Evolutionary conservation across 1,140 invertebrate genomes (phyloP).

Genomic region (Agrypnia vestita): DNA sequence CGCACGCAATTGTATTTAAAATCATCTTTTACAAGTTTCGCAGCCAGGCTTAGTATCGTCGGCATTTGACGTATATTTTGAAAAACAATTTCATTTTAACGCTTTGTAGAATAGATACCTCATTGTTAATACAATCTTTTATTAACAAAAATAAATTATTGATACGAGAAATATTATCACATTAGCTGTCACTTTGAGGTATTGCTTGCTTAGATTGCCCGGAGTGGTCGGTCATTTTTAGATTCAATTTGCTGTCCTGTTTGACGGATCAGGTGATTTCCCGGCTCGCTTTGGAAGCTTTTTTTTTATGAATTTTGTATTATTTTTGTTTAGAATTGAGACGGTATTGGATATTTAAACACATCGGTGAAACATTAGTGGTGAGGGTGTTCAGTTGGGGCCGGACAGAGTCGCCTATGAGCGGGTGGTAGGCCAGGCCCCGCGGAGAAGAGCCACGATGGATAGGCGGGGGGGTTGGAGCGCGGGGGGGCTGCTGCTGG

Average conservation of each 20-base stretch:
- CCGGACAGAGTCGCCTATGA: slow-evolving; percentile 23
- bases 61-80: not conserved
- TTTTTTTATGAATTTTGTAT: not conserved
- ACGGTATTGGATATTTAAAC: not conserved
- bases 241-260: too few species aligned
- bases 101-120: too few species aligned
- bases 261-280: too few species aligned
- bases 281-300: too few species aligned
- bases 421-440: not conserved
- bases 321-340: not conserved
- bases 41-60: not conserved
- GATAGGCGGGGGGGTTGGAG: slow-evolving; percentile 23
- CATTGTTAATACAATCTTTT: not conserved
- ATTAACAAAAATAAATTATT: not conserved
- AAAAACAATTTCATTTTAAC: not conserved
- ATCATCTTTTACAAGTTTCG: too few species aligned
- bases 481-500: slow-evolving; percentile 26
- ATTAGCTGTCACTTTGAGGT: not conserved
- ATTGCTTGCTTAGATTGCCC: too few species aligned
- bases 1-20: too few species aligned
- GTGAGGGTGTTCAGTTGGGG: slow-evolving; percentile 2
- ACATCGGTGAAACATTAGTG: slow-evolving; percentile 1
- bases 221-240: too few species aligned
- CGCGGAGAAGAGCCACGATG: slow-evolving; percentile 18
- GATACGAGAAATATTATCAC: not conserved